These are phyloP conservation scores for Phalacrocorax pelagicus DNA, from an alignment of 2,113 vertebrate species.

Conservation along the genomic window DNA sequence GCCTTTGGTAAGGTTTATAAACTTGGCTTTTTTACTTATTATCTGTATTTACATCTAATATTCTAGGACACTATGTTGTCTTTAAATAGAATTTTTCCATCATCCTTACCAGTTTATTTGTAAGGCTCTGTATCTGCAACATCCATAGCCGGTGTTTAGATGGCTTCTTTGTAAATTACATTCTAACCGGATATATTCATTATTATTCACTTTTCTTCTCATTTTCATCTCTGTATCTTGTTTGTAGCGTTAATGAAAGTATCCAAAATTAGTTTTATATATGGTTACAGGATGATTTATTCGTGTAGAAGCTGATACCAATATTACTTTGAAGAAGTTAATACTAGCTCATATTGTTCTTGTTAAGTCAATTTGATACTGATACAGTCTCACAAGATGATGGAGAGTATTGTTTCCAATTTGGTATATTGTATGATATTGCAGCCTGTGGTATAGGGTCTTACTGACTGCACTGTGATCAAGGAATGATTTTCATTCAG, in stretches of 20 bases:
- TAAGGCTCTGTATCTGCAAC: background rate
- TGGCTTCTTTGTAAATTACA: background rate
- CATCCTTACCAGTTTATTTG: background rate
- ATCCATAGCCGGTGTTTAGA: background rate
- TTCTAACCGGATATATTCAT: background rate
- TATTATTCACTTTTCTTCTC: background rate
- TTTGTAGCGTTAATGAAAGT: background rate
- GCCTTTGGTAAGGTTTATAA: background rate
- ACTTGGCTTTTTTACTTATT: background rate
- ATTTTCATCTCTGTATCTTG: background rate
- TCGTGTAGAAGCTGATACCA: background rate
- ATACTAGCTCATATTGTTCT: background rate
- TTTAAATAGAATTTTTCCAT: background rate
- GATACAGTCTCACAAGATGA: too few species aligned
- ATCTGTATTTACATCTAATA: background rate
- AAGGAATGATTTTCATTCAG: background rate
- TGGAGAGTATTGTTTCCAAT: background rate
- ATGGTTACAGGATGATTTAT: background rate
- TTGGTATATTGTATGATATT: background rate
- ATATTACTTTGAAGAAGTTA: background rate
- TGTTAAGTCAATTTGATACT: background rate
- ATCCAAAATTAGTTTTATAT: background rate
- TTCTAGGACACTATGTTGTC: background rate
- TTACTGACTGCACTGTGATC: background rate
- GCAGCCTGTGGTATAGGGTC: background rate